Base-by-base conservation (phyloP, 2,888 invertebrate species). In the Diogma glabrata region DNA sequence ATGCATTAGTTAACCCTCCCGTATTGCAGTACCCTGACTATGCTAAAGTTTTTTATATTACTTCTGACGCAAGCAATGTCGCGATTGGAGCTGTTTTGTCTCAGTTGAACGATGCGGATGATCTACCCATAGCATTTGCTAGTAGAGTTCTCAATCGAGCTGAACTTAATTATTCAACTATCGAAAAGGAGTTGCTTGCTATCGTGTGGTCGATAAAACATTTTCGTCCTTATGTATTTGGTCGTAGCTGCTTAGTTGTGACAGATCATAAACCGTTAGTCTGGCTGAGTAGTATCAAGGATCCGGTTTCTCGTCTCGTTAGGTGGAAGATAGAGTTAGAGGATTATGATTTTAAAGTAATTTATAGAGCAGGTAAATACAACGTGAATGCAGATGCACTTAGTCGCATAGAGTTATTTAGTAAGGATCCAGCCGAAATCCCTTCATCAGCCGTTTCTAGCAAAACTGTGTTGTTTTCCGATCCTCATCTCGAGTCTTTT, bases 21-120 rank as follows among this genome's bases (percentile, higher is more conserved):
- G 54, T 67, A 8, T 45, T 68, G 19, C 57, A 61, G 49, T 66
- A 62, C 30, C 63, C 62, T 5, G 62, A 64, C 48, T 66, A 65
- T 46, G 49, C 53, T 1, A 51, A 60, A 53, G 48, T 54, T 2
- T 62, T 63, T 47, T 38, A 52, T 17, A 14, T 62, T 14, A 58
- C 60, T 3, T 60, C 60, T 2, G 62, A 62, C 45, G 61, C 62
- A 1, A 53, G 54, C 3, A 50, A 57, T 12, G 51, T 20, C 4
- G 60, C 60, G 1, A 33, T 60, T 4, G 60, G 58, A 1, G 54
- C 46, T 2, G 55, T 62, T 7, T 40, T 61, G 10, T 55, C 55
- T 7, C 62, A 61, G 17, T n/a, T n/a, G n/a, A n/a, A n/a, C n/a
- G n/a, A n/a, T n/a, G n/a, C n/a, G n/a, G n/a, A n/a, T n/a, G n/a